phyloP scores from a whole-genome alignment of 2,888 invertebrate species.

The Drosophila nr. fundita region DNA sequence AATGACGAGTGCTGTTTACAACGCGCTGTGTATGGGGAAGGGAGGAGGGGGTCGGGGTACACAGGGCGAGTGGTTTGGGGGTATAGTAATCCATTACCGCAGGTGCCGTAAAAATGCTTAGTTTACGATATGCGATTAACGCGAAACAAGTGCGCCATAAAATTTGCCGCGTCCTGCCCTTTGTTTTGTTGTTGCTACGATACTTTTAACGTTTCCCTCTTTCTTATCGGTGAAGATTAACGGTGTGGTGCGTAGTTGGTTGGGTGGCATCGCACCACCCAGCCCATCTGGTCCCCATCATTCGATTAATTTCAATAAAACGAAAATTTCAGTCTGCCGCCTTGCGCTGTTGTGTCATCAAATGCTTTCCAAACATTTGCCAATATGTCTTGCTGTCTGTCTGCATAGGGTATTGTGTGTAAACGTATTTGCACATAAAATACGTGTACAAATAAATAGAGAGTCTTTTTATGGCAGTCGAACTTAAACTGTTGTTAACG shows the following conservation, averaged over 20 bases:
- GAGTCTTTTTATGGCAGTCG: constrained; percentile 37
- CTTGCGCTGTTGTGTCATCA: constrained; percentile 29
- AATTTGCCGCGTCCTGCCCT: constrained; percentile 56
- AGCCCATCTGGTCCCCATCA: constrained; percentile 43
- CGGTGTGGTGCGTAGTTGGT: not conserved
- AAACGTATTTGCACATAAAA: constrained; percentile 44
- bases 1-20: constrained; percentile 55
- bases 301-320: constrained; percentile 81
- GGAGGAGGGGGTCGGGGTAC: not conserved
- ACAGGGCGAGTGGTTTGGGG: not conserved
- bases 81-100: constrained; percentile 79
- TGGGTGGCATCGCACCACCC: constrained; percentile 1
- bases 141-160: constrained; percentile 80
- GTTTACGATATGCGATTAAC: constrained; percentile 81
- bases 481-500: constrained; percentile 55
- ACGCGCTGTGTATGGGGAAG: not conserved
- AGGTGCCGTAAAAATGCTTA: constrained; percentile 81
- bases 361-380: constrained; percentile 28
- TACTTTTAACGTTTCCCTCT: constrained; percentile 16
- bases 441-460: constrained; percentile 38
- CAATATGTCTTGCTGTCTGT: constrained; percentile 31
- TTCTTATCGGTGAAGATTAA: constrained; percentile 16
- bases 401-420: not conserved
- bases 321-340: constrained; percentile 44
- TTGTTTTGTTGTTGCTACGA: constrained; percentile 48